Evolutionary conservation across 2,888 invertebrate genomes (phyloP).

Genomic region (Drosophila neutralis): DNA sequence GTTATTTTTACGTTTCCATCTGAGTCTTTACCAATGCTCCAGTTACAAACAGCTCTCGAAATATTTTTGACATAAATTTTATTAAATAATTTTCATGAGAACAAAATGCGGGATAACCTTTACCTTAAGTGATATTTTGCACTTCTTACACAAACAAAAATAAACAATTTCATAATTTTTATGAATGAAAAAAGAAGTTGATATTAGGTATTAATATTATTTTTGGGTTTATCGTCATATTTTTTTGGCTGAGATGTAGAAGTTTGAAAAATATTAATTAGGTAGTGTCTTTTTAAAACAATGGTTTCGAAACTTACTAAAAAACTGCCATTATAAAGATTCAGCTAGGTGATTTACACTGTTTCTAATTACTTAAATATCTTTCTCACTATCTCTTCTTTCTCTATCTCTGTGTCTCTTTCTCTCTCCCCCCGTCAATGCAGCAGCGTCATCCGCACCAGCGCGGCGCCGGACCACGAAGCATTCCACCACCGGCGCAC

Average conservation of each 20-base stretch:
- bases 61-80: neutral
- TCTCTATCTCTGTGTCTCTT: neutral
- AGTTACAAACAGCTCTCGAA: neutral
- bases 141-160: neutral
- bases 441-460: conserved; percentile 85
- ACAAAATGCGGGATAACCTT: neutral
- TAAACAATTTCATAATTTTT: neutral
- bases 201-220: neutral
- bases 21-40: neutral
- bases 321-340: neutral
- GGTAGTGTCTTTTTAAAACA: neutral
- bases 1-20: neutral
- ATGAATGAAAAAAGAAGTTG: neutral
- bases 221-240: neutral
- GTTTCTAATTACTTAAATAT: too few species aligned
- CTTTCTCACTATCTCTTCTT: too few species aligned
- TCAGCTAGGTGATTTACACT: too few species aligned
- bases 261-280: neutral
- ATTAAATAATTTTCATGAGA: neutral
- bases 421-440: neutral
- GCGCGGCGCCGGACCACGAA: conserved; percentile 83
- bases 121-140: neutral
- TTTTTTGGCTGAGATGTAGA: neutral
- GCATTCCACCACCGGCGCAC: conserved; percentile 86
- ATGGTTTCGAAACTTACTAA: neutral